Conservation (phyloP, 2,888 invertebrate species). For the Lasioglossum vierecki region DNA sequence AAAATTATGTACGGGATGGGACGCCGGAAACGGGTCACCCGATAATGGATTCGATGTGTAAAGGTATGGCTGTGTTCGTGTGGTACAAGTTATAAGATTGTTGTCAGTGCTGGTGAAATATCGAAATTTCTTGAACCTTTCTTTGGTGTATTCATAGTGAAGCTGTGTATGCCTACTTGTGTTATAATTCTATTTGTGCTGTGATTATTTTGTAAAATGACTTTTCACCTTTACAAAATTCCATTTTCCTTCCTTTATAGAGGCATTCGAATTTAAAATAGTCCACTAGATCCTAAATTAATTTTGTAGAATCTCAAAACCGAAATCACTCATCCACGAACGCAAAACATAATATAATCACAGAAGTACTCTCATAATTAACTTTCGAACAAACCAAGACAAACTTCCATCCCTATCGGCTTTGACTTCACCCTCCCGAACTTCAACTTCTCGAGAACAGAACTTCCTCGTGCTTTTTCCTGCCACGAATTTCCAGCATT, state of each 20-base stretch:
- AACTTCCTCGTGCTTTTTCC: neutral
- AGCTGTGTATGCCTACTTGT: too few relatives aligned
- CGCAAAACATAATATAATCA: neutral
- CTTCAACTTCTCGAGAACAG: neutral
- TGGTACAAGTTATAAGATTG: too few relatives aligned
- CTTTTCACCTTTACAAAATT: too few relatives aligned
- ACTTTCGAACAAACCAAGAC: neutral
- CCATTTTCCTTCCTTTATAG: neutral
- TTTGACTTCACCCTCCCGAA: neutral
- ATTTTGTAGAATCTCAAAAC: neutral
- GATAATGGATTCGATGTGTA: neutral
- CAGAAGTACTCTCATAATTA: neutral
- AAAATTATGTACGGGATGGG: neutral
- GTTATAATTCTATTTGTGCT: too few relatives aligned
- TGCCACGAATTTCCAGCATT: neutral
- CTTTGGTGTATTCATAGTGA: too few relatives aligned
- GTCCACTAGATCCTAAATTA: neutral
- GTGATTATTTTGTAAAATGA: neutral
- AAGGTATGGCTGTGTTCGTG: too few relatives aligned
- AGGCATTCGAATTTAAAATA: neutral
- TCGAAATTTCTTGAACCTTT: too few relatives aligned
- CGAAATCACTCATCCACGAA: neutral
- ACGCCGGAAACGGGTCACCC: slow-evolving; percentile 1
- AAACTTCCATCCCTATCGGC: neutral
- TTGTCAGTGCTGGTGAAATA: too few relatives aligned